Base-by-base conservation (phyloP, 2,797 vertebrate genomes). In the Cercopithecus neglectus region DNA sequence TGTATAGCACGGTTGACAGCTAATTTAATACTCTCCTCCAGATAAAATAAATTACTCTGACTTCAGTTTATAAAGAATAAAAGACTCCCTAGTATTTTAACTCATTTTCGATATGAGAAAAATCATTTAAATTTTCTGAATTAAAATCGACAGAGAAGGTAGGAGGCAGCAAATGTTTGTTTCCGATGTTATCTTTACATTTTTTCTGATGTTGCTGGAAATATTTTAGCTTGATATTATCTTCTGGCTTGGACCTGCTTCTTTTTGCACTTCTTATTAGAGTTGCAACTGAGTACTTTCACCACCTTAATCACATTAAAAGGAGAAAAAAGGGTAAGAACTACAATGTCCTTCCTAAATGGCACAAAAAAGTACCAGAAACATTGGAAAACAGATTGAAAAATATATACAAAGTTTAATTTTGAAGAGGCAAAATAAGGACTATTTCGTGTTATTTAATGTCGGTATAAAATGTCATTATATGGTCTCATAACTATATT, bases 21-120 rank as follows among this genome's bases (percentile, higher is more conserved):
- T 98, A 98, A 99, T 98, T 98, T 99, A 98, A 98, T 98, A 97
- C 97, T 98, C 98, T 98, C 96, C 97, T 98, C 97, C 85, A 98
- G 98, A 98, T 98, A 98, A 98, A 99, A 98, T 82, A 98, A 98
- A 98, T 98, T 98, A 97, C 90, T 95, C 89, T 57, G 94, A 95
- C 97, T 97, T 97, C 94, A 92, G 97, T 46, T 94, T 95, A 97
- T 95, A 80, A 97, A 95, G 97, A 98, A 95, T 59, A 98, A 96
- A 95, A 98, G 80, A 82, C 64, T 96, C 84, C 83, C 95, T 89
- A 75, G 87, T 97, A 94, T 91, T 98, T 97, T 84, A 79, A 87
- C 90, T 98, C 87, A 90, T 19, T 24, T 94, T 72, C 94, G 89
- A 97, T 98, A 96, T 82, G 89, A 96, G 94, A 93, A 96, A 96